Conservation (phyloP, 2,113 vertebrate genomes). For the Bubo scandiacus region DNA sequence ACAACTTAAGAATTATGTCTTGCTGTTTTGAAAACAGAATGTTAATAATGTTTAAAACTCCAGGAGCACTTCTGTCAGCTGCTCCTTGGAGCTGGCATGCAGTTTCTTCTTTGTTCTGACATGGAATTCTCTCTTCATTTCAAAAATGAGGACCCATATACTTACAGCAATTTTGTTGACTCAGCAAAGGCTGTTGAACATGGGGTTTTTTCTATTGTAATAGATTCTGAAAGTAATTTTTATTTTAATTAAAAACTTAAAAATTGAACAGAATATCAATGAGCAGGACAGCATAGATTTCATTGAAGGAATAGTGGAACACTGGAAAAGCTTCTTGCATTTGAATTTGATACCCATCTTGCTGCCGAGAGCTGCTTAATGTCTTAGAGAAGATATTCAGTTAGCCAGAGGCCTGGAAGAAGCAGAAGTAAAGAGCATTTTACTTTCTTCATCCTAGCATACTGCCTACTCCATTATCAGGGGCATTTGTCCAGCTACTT, state of each 20-base stretch:
- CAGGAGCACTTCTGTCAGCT: background rate
- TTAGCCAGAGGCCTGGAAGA: background rate
- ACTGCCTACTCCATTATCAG: background rate
- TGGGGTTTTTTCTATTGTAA: background rate
- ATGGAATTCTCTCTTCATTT: background rate
- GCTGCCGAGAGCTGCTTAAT: background rate
- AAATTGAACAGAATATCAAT: background rate
- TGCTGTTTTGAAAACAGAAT: background rate
- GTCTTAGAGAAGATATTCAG: background rate
- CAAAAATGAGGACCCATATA: background rate
- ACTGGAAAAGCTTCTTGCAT: background rate
- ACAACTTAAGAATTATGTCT: background rate
- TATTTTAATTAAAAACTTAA: background rate
- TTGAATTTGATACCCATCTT: background rate
- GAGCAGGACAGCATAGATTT: background rate
- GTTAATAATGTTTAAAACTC: background rate
- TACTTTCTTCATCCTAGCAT: background rate
- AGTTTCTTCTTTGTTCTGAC: background rate
- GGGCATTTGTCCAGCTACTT: background rate
- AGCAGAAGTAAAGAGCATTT: background rate
- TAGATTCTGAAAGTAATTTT: background rate
- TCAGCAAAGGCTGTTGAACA: background rate
- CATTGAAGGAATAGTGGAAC: background rate
- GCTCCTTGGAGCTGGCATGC: background rate
- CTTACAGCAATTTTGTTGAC: background rate